phyloP scores from a whole-genome alignment of 23 tunicate species.

The Clavelina lepadiformis region DNA sequence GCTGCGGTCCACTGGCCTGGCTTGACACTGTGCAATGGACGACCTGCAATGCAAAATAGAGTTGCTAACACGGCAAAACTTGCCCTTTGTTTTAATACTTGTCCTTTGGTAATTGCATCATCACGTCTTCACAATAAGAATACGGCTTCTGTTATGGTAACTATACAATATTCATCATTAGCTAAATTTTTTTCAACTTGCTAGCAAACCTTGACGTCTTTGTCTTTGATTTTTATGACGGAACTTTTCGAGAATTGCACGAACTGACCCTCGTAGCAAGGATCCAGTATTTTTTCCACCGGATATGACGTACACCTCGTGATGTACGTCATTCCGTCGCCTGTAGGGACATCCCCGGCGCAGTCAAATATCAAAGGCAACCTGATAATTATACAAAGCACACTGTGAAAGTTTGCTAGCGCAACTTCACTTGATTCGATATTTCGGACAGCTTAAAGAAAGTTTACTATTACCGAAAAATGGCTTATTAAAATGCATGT shows the following conservation, averaged over 20 bases:
- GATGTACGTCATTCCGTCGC: conserved; percentile 8
- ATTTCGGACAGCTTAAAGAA: no score
- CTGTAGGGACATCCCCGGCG: conserved; percentile 15
- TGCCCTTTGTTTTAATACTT: no score
- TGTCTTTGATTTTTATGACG: background rate
- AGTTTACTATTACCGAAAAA: no score
- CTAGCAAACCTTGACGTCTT: background rate
- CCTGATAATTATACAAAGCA: conserved; percentile 9
- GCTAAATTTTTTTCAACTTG: background rate
- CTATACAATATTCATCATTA: no score
- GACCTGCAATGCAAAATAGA: conserved; percentile 4
- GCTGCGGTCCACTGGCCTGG: background rate
- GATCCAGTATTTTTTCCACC: conserved; percentile 14
- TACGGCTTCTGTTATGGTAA: background rate
- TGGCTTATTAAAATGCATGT: no score
- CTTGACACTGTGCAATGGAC: conserved; percentile 29
- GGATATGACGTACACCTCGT: conserved; percentile 37
- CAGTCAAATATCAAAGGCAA: conserved; percentile 21
- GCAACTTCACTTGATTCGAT: no score
- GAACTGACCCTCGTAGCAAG: conserved; percentile 31
- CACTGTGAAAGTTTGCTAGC: no score
- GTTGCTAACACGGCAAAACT: no score
- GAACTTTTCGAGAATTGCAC: conserved; percentile 15
- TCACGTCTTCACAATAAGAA: background rate
- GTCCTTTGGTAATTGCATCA: background rate